A percentile compares a stretch with the other conserved stretches of the same genome.
These are phyloP conservation scores for Phataginus tetradactyla DNA, from an alignment of 2,797 vertebrate species.

Conservation along the genomic window DNA sequence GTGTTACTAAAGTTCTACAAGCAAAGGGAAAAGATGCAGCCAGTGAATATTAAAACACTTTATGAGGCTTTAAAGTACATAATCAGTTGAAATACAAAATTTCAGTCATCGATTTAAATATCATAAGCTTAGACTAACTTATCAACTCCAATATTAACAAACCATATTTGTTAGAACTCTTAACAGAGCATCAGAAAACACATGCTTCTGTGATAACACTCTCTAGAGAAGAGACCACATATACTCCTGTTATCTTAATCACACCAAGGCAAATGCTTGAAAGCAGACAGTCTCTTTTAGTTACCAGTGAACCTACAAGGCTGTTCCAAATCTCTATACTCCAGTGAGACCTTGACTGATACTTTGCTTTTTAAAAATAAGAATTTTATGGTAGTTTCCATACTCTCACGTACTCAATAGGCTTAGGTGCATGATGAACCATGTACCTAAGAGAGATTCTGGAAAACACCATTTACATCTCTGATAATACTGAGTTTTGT, in stretches of 20 bases:
- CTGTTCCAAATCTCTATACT: neutral
- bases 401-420: neutral
- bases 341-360: neutral
- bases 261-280: neutral
- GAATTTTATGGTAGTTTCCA: neutral
- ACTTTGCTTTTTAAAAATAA: neutral
- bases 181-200: neutral
- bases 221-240: neutral
- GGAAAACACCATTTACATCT: neutral
- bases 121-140: neutral
- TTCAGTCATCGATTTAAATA: conserved; percentile 7
- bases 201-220: neutral
- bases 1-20: conserved; percentile 98
- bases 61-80: neutral
- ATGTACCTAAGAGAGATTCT: neutral
- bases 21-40: conserved; percentile 54
- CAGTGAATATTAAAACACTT: conserved; percentile 10
- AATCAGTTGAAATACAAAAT: conserved; percentile 41
- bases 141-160: neutral
- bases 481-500: neutral
- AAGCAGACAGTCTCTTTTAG: neutral
- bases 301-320: neutral
- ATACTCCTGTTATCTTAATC: neutral
- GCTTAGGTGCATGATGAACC: neutral
- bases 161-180: neutral